A percentile compares a stretch with the other conserved stretches of the same genome.
phyloP scores from a whole-genome alignment of 2,797 vertebrate genomes.

The Enteromius thamalakanensis region DNA sequence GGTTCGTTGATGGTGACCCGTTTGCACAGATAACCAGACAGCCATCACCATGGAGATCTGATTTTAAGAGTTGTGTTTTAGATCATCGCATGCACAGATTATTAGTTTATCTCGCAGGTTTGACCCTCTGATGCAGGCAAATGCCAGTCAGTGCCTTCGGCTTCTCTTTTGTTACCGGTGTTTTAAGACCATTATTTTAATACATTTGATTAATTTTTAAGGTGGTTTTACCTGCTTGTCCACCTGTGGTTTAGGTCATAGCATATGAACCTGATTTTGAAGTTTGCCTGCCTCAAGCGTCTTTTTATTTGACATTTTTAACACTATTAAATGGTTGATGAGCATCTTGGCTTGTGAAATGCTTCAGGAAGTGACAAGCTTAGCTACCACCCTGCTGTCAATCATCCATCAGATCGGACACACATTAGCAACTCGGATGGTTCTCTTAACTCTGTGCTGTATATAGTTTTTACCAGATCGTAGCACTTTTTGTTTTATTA shows the following conservation, averaged over 20 bases:
- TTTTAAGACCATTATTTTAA: slow-evolving; percentile 68
- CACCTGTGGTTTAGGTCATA: slow-evolving; percentile 14
- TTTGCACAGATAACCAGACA: slow-evolving; percentile 57
- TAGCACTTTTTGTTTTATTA: slow-evolving; percentile 95
- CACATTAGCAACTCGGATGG: slow-evolving; percentile 73
- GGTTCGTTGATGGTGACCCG: slow-evolving; percentile 74
- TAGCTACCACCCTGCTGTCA: slow-evolving; percentile 33
- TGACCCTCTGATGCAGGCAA: slow-evolving; percentile 66
- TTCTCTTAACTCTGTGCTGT: slow-evolving; percentile 78
- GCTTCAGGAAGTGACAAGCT: slow-evolving; percentile 46
- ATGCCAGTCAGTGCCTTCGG: slow-evolving; percentile 87
- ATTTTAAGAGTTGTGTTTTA: slow-evolving; percentile 40
- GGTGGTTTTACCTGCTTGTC: background rate
- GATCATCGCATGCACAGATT: slow-evolving; percentile 41
- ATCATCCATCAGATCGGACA: slow-evolving; percentile 37
- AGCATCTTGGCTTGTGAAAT: slow-evolving; percentile 44
- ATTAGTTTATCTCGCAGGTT: slow-evolving; percentile 53
- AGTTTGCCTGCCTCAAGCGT: slow-evolving; percentile 3
- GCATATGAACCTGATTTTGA: slow-evolving; percentile 9
- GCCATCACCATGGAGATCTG: slow-evolving; percentile 39
- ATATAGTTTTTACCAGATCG: slow-evolving; percentile 86
- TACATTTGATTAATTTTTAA: background rate
- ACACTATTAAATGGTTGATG: slow-evolving; percentile 43
- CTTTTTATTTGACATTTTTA: background rate
- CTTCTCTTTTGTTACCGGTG: slow-evolving; percentile 83